Percentiles rank a stretch among this genome's conserved stretches.
phyloP scores from a whole-genome alignment of 2,888 invertebrate genomes.

The Dasysyrphus tricinctus region DNA sequence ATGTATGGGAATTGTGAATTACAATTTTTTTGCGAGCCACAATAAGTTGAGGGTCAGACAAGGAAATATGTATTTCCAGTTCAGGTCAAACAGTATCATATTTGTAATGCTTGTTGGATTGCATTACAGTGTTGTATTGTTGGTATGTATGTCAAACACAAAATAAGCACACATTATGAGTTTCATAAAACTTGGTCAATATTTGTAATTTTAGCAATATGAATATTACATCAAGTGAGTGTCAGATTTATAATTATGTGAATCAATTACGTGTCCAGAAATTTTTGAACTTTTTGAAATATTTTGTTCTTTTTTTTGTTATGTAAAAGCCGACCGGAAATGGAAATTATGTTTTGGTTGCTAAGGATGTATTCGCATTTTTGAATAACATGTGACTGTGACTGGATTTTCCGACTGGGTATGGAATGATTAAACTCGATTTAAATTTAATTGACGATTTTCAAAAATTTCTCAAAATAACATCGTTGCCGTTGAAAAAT shows the following conservation, averaged over 20 bases:
- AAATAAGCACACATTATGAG: slow-evolving; percentile 11
- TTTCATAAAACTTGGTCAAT: slow-evolving; percentile 43
- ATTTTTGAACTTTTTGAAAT: no score
- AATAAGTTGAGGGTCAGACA: slow-evolving; percentile 61
- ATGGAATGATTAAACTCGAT: no score
- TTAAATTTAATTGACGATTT: no score
- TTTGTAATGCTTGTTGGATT: slow-evolving; percentile 34
- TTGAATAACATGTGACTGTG: no score
- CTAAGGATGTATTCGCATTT: no score
- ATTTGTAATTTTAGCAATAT: slow-evolving; percentile 33
- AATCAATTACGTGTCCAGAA: neutral
- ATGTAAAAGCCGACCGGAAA: neutral
- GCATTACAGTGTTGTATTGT: neutral
- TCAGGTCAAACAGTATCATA: slow-evolving; percentile 48
- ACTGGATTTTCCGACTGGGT: no score
- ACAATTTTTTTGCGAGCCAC: slow-evolving; percentile 50
- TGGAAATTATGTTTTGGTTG: no score
- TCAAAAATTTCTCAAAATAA: no score
- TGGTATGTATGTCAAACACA: neutral
- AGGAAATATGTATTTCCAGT: slow-evolving; percentile 50
- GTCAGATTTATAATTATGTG: slow-evolving; percentile 6
- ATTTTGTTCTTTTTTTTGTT: neutral
- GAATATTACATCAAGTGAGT: slow-evolving; percentile 20
- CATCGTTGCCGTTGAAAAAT: no score
- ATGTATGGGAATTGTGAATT: slow-evolving; percentile 43